Conservation (phyloP, 2,888 invertebrate species). For the Drosophila prostipennis region DNA sequence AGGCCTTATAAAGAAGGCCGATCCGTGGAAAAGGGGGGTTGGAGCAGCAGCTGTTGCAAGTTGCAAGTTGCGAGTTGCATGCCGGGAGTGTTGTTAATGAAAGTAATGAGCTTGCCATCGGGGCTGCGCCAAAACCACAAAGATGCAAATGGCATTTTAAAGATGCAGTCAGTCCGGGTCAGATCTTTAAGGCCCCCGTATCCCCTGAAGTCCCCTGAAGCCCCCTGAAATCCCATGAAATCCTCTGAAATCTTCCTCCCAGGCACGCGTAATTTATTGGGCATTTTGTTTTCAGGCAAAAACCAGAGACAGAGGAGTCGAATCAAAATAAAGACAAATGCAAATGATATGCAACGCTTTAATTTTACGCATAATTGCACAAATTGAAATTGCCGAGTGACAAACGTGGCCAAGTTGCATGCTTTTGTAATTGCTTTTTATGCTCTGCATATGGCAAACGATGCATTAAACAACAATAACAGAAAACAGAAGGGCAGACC, state of each 20-base stretch:
- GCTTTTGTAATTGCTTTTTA: constrained; percentile 68
- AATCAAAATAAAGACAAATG: constrained; percentile 63
- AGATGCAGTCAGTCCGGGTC: constrained; percentile 77
- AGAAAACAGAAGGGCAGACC: background rate
- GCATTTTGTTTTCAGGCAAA: constrained; percentile 59
- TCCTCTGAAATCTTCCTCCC: constrained; percentile 2
- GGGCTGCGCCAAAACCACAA: constrained; percentile 73
- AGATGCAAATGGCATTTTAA: constrained; percentile 83
- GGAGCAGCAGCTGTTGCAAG: constrained; percentile 62
- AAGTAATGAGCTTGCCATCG: constrained; percentile 76
- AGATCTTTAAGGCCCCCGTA: constrained; percentile 29
- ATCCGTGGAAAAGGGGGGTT: constrained; percentile 21
- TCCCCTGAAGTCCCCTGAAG: constrained; percentile 1
- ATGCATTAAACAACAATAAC: constrained; percentile 54
- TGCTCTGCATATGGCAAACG: constrained; percentile 57
- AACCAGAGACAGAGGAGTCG: constrained; percentile 15
- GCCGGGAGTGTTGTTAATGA: constrained; percentile 77
- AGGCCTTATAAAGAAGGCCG: constrained; percentile 68
- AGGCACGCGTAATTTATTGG: constrained; percentile 81
- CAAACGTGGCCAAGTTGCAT: constrained; percentile 55
- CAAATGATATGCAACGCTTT: constrained; percentile 77
- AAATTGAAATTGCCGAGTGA: constrained; percentile 78
- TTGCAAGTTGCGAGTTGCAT: constrained; percentile 34
- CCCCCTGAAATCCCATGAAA: constrained; percentile 1
- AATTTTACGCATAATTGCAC: constrained; percentile 81